Conservation (phyloP, 2,797 vertebrate species). For the Pteropus rufus region DNA sequence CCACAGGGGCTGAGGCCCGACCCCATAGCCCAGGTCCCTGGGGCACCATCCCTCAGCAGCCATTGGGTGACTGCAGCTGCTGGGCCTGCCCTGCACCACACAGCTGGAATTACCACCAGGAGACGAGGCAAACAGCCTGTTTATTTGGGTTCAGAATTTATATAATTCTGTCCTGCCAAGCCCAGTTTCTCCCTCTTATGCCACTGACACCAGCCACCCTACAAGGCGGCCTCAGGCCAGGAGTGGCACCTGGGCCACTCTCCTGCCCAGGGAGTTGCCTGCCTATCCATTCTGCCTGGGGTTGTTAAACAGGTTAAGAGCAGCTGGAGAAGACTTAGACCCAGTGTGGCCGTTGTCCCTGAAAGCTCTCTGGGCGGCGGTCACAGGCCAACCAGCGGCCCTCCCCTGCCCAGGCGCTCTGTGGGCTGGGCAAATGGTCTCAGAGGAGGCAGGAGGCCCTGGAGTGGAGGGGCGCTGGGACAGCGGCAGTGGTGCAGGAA, state of each 20-base stretch:
- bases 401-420: neutral
- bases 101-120: neutral
- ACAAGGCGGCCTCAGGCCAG: neutral
- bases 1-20: neutral
- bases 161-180: neutral
- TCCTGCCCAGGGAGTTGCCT: neutral
- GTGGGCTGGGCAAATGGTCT: neutral
- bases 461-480: accelerated
- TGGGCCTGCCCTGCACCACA: neutral
- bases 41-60: neutral
- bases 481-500: accelerated
- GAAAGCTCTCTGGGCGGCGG: accelerated
- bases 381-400: neutral
- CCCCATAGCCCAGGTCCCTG: neutral
- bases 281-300: neutral
- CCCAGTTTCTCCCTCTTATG: neutral
- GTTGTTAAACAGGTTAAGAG: neutral
- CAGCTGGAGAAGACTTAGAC: neutral
- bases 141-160: slow-evolving; percentile 65
- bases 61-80: neutral
- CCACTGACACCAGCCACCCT: neutral
- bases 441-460: neutral
- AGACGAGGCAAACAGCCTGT: slow-evolving; percentile 49
- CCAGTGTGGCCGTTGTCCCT: too few relatives aligned
- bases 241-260: accelerated